These are phyloP conservation scores for Melipona quadrifasciata DNA, from an alignment of 1,140 invertebrate species.

Conservation along the genomic window DNA sequence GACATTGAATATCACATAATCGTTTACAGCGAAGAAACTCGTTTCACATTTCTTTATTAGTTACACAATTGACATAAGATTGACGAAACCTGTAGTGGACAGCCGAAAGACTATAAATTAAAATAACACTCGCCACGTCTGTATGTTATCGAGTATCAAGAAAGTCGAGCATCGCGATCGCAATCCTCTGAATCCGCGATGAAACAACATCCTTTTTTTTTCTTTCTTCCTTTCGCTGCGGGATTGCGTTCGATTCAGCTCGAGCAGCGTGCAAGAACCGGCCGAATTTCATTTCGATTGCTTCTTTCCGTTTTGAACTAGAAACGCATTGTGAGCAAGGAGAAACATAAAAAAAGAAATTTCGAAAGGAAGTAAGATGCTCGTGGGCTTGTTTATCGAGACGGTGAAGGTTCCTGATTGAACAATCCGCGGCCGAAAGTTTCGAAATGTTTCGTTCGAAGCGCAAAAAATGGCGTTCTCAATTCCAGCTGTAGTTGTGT, in stretches of 20 bases:
- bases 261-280: neutral
- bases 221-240: neutral
- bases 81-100: too few species aligned
- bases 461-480: neutral
- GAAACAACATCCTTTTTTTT: neutral
- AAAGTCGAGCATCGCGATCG: neutral
- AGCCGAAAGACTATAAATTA: too few species aligned
- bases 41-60: too few species aligned
- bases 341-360: neutral
- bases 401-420: neutral
- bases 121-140: too few species aligned
- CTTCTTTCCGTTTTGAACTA: neutral
- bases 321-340: neutral
- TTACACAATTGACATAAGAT: too few species aligned
- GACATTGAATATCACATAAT: too few species aligned
- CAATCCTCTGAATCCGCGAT: neutral
- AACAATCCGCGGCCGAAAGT: neutral
- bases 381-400: neutral
- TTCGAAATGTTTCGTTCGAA: neutral
- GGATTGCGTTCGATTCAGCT: neutral
- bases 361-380: neutral
- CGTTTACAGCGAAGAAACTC: too few species aligned
- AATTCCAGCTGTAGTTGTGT: too few species aligned
- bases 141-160: neutral
- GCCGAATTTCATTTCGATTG: constrained; percentile 6